Evolutionary conservation across 2,888 invertebrate genomes (phyloP), one percentile per base, ranked within the genome.

Genomic region (Pyrocoelia pectoralis): DNA sequence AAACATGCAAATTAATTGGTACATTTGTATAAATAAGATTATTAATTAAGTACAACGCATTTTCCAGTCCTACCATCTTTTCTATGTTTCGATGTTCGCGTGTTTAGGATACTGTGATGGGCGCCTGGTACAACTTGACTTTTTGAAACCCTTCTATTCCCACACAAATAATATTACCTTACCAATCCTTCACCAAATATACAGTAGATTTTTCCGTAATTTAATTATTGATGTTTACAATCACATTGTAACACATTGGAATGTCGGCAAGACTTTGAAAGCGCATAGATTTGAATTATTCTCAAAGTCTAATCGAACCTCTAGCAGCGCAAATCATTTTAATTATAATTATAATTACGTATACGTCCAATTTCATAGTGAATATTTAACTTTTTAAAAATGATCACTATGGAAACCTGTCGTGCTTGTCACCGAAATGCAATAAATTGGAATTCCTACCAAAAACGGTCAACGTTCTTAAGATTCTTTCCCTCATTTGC

Each of bases 101-200:
- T 71, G 71, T 67, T 67, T 66, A 60, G 54, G 48, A 54, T 56
- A 49, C 48, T 56, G 41, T 48, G 56, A 56, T 61, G 60, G 65
- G 67, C 66, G 67, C 69, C 71, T 69, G 69, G 69, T 41, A 69
- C 71, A 60, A 61, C 54, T 58, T 61, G 68, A 65, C 65, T 56
- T 56, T 51, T 17, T 5, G 24, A 65, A 57, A 43, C 56, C 50
- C 33, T 58, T 53, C 48, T 38, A 12, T 48, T 55, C 33, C 46
- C 53, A 46, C 58, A 51, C 50, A 64, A 59, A 56, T 62, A 61
- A 56, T 62, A 53, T 53, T 17, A 13, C 33, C 54, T 54, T 57
- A 15, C 33, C 17, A 59, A 54, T 49, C 29, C 54, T 15, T 29
- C 4, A 2, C 13, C 53, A 54, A 53, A 29, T 53, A 53, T 46